phyloP scores from a whole-genome alignment of 1,140 invertebrate genomes.

The Antheraea pernyi region DNA sequence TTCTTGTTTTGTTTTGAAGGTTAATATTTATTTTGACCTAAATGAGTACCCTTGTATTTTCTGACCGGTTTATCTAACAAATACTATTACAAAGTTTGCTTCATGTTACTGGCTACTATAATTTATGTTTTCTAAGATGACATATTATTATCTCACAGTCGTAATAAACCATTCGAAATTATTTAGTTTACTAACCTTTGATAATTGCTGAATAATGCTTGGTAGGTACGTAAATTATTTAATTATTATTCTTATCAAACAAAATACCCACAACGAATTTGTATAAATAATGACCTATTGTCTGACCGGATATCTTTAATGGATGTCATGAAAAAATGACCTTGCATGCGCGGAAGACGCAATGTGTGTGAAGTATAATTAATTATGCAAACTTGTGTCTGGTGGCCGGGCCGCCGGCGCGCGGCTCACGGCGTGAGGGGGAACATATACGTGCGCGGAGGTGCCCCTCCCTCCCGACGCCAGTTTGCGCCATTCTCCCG shows the following conservation, averaged over 20 bases:
- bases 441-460: conserved; percentile 2
- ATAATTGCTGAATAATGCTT: too few relatives aligned
- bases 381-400: conserved; percentile 74
- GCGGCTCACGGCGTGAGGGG: conserved; percentile 22
- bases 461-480: conserved; percentile 35
- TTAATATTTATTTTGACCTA: conserved; percentile 72
- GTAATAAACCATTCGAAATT: too few relatives aligned
- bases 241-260: not conserved
- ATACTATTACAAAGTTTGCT: not conserved
- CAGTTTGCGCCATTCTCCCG: conserved; percentile 74
- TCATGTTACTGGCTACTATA: not conserved
- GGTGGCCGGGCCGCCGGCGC: conserved; percentile 45
- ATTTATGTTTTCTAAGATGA: too few relatives aligned
- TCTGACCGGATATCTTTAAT: conserved; percentile 19
- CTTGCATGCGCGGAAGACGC: conserved; percentile 68
- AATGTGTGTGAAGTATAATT: conserved; percentile 69
- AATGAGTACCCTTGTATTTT: conserved; percentile 14
- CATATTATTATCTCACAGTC: too few relatives aligned
- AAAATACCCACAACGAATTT: not conserved
- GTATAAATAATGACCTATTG: not conserved
- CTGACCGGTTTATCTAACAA: not conserved
- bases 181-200: too few relatives aligned
- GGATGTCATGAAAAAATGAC: conserved; percentile 59
- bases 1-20: conserved; percentile 76
- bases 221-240: not conserved